phyloP scores from a whole-genome alignment of 2,113 vertebrate species.

The Gasterosteus nipponicus region DNA sequence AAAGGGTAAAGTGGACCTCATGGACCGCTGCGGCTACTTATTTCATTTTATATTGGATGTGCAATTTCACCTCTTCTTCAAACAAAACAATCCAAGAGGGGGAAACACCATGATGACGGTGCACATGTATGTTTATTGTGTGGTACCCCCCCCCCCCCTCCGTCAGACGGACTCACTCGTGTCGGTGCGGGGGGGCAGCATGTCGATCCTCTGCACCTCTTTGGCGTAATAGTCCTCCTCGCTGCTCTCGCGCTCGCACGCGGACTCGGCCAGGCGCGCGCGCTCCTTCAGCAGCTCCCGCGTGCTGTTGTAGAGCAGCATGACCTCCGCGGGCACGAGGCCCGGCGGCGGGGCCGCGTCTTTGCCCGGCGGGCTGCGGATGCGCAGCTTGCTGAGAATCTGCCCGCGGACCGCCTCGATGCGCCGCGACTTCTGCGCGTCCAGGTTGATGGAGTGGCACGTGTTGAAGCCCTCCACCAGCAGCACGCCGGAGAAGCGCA shows the following conservation, averaged over 20 bases:
- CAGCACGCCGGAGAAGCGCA: conserved; percentile 86
- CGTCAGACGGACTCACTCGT: conserved; percentile 76
- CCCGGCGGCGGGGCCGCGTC: conserved; percentile 74
- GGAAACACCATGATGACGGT: background rate
- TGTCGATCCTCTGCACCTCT: conserved; percentile 97
- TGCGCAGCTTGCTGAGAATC: conserved; percentile 98
- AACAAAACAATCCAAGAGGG: background rate
- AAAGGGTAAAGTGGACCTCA: background rate
- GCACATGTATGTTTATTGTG: background rate
- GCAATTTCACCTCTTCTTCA: no score
- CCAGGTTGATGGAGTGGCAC: conserved; percentile 96
- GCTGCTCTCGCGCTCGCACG: conserved; percentile 95
- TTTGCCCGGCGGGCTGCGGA: conserved; percentile 90
- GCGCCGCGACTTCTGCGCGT: conserved; percentile 96
- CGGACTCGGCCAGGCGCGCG: conserved; percentile 75
- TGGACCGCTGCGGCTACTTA: background rate
- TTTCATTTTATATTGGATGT: background rate
- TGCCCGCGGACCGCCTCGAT: conserved; percentile 98
- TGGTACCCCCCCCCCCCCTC: no score
- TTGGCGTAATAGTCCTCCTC: conserved; percentile 99
- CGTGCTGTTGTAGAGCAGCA: conserved; percentile 98
- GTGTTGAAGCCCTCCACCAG: conserved; percentile 91
- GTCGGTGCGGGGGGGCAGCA: conserved; percentile 82
- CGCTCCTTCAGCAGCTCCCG: conserved; percentile 96
- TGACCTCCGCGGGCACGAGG: conserved; percentile 91